A percentile compares a stretch with the other conserved stretches of the same genome.
These are phyloP conservation scores for Oceanites oceanicus DNA, from an alignment of 2,113 vertebrate genomes.

Conservation along the genomic window DNA sequence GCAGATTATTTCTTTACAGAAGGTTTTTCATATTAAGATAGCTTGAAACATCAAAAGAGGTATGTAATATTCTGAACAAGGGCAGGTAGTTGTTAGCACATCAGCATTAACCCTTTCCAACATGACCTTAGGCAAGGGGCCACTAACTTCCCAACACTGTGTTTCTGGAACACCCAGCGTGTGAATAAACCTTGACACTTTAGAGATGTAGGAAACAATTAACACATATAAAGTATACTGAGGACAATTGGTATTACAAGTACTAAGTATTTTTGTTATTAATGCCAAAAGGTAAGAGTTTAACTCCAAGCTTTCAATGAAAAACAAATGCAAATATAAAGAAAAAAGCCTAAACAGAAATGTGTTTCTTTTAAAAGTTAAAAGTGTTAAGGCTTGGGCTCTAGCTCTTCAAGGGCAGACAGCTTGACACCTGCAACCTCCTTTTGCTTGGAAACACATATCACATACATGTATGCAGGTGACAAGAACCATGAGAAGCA, in stretches of 20 bases:
- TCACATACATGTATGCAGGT: fast-evolving
- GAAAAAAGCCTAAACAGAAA: background rate
- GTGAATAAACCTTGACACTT: background rate
- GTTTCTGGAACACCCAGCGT: background rate
- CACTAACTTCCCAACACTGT: background rate
- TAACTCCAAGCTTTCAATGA: background rate
- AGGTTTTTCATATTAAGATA: background rate
- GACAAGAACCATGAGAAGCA: background rate
- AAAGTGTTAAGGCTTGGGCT: background rate
- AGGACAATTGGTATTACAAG: background rate
- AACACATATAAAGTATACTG: background rate
- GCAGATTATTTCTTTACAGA: background rate
- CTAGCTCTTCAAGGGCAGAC: background rate
- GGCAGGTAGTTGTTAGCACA: background rate
- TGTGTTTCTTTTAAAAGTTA: background rate
- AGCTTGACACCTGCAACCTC: background rate
- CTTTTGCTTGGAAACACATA: background rate
- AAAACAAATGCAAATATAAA: background rate
- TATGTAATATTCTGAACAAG: background rate
- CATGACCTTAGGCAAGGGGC: background rate
- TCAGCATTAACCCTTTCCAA: background rate
- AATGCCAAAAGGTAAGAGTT: background rate
- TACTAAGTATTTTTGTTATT: background rate
- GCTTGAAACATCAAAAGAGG: background rate
- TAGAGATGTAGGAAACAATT: background rate